A percentile compares a stretch with the other conserved stretches of the same genome.
These are phyloP conservation scores for Muntiacus reevesi DNA, from an alignment of 2,113 vertebrate species.

Conservation along the genomic window DNA sequence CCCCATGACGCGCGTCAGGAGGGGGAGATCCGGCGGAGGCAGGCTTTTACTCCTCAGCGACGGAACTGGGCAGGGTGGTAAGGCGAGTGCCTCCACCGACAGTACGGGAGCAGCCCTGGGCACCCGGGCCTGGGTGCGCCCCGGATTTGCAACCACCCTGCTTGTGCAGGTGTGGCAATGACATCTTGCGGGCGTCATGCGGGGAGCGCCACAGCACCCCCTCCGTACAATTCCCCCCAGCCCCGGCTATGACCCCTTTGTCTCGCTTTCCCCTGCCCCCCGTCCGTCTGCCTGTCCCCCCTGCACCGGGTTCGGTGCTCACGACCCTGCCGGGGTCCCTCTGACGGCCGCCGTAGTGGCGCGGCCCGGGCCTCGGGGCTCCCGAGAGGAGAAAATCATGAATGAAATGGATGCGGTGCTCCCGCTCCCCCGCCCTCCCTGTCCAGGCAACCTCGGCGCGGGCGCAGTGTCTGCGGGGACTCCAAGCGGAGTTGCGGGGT, in stretches of 20 bases:
- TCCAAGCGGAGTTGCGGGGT: not conserved
- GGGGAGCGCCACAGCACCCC: not conserved
- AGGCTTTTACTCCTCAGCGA: not conserved
- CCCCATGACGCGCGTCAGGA: not conserved
- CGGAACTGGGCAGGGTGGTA: not conserved
- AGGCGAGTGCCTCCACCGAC: not conserved
- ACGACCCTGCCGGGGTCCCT: slow-evolving; percentile 4
- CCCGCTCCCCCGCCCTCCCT: slow-evolving; percentile 48
- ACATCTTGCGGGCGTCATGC: not conserved
- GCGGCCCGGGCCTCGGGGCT: slow-evolving; percentile 32
- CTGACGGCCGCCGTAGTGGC: slow-evolving; percentile 36
- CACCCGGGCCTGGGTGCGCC: not conserved
- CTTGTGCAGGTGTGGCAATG: not conserved
- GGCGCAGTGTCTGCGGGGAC: slow-evolving; percentile 32
- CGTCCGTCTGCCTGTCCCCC: not conserved
- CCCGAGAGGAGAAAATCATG: slow-evolving; percentile 65
- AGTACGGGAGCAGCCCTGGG: not conserved
- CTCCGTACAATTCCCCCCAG: not conserved
- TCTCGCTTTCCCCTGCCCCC: not conserved
- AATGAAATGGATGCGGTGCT: slow-evolving; percentile 67
- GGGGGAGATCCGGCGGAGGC: not conserved
- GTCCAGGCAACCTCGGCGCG: slow-evolving; percentile 44
- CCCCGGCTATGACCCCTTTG: not conserved
- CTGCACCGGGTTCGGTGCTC: not conserved
- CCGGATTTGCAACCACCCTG: not conserved